Evolutionary conservation across 2,888 invertebrate species (phyloP).

Genomic region (Stenurella melanura): DNA sequence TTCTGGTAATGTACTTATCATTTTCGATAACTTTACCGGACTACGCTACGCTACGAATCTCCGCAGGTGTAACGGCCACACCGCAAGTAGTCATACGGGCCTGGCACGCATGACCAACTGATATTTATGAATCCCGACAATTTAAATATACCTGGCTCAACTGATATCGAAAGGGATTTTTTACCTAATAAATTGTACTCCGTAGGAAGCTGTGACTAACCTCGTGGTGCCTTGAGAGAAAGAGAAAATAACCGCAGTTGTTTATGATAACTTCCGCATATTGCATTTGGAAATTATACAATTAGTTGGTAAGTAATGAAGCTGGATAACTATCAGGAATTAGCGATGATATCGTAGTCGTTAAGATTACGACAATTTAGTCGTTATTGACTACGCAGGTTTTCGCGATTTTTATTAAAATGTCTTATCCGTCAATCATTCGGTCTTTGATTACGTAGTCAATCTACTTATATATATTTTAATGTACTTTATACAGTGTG

Average conservation of each 20-base stretch:
- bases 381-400: background rate
- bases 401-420: no score
- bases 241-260: conserved; percentile 39
- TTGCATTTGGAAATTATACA: conserved; percentile 48
- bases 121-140: conserved; percentile 56
- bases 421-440: no score
- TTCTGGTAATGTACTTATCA: conserved; percentile 30
- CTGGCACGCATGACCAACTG: conserved; percentile 55
- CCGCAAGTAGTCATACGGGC: conserved; percentile 44
- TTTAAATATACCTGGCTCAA: conserved; percentile 52
- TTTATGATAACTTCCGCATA: conserved; percentile 45
- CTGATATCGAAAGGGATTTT: conserved; percentile 53
- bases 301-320: conserved; percentile 22
- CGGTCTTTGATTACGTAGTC: no score
- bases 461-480: no score
- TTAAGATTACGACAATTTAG: conserved; percentile 9
- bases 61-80: conserved; percentile 54
- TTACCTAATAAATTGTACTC: conserved; percentile 53
- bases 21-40: conserved; percentile 36
- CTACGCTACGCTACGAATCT: conserved; percentile 15
- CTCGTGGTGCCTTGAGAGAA: conserved; percentile 30
- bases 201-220: conserved; percentile 48
- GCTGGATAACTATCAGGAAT: conserved; percentile 3
- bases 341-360: background rate
- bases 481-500: no score